Percentiles rank a stretch among this genome's conserved stretches.
Evolutionary conservation across 2,797 vertebrate genomes (phyloP).

Genomic region (Enteromius anoplus): DNA sequence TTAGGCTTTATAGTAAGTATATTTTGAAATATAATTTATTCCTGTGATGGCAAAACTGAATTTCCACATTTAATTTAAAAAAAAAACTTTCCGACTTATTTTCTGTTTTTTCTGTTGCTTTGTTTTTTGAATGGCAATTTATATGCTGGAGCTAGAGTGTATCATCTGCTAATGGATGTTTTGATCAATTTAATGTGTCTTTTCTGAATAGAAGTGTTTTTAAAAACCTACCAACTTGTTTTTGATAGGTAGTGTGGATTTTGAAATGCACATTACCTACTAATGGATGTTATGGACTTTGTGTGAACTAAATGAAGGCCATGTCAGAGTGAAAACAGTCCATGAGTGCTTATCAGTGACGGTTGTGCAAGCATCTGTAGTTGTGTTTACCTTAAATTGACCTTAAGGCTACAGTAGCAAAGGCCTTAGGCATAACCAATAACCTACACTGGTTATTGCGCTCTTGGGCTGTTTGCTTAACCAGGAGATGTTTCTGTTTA

Average conservation of each 20-base stretch:
- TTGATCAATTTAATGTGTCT: neutral
- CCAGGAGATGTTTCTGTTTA: conserved; percentile 37
- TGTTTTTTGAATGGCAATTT: no score
- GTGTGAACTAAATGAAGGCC: conserved; percentile 17
- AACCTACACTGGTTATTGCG: neutral
- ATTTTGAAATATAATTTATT: neutral
- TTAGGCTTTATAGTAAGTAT: neutral
- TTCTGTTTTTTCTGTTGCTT: no score
- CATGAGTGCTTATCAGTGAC: neutral
- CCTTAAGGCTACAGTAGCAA: neutral
- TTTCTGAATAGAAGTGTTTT: neutral
- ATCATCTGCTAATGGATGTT: neutral
- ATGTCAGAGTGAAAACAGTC: neutral
- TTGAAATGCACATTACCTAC: neutral
- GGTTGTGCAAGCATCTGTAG: neutral
- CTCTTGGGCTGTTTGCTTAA: conserved; percentile 22
- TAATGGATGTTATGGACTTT: conserved; percentile 1
- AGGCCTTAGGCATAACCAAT: neutral
- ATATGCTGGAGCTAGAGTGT: neutral
- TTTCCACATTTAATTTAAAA: neutral
- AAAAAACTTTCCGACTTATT: no score
- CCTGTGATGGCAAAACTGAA: no score
- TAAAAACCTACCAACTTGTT: neutral
- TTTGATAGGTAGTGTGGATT: neutral
- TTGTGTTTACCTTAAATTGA: neutral